phyloP scores from a whole-genome alignment of 2,113 vertebrate species.

The Sceloporus undulatus region DNA sequence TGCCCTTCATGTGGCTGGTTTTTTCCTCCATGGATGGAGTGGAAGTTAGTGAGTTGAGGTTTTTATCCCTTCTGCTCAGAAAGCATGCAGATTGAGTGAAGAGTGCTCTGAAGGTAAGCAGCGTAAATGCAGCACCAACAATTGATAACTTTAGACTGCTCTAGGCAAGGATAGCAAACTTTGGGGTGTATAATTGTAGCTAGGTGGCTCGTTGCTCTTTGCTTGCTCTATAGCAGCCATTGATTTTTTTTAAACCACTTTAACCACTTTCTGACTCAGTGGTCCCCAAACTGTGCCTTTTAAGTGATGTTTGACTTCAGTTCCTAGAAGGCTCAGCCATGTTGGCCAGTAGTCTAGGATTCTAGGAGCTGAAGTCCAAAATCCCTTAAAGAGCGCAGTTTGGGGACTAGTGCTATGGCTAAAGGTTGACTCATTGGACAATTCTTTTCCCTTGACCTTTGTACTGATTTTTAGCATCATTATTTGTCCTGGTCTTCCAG shows the following conservation, averaged over 20 bases:
- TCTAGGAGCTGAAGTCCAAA: too few relatives aligned
- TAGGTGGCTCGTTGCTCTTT: not conserved
- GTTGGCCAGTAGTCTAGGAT: too few relatives aligned
- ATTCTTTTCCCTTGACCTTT: not conserved
- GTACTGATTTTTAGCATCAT: not conserved
- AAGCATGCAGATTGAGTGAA: not conserved
- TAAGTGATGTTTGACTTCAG: too few relatives aligned
- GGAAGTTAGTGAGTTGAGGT: not conserved
- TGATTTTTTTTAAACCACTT: not conserved
- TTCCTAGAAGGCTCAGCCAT: too few relatives aligned
- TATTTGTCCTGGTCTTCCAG: not conserved
- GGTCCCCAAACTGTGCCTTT: too few relatives aligned
- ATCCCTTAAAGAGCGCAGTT: too few relatives aligned
- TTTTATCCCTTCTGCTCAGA: not conserved
- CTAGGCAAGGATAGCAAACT: not conserved
- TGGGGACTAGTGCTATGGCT: not conserved
- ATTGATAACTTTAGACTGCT: not conserved
- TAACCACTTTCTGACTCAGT: not conserved
- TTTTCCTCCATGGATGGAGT: constrained; percentile 2
- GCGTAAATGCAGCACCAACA: not conserved
- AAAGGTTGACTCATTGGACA: not conserved
- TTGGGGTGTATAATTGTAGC: not conserved
- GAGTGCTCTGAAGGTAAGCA: not conserved
- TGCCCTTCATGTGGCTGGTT: not conserved
- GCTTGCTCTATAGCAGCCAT: not conserved